phyloP scores from a whole-genome alignment of 30 jellyfish, hydroid and myxozoan species.

The Cassiopea xamachana region DNA sequence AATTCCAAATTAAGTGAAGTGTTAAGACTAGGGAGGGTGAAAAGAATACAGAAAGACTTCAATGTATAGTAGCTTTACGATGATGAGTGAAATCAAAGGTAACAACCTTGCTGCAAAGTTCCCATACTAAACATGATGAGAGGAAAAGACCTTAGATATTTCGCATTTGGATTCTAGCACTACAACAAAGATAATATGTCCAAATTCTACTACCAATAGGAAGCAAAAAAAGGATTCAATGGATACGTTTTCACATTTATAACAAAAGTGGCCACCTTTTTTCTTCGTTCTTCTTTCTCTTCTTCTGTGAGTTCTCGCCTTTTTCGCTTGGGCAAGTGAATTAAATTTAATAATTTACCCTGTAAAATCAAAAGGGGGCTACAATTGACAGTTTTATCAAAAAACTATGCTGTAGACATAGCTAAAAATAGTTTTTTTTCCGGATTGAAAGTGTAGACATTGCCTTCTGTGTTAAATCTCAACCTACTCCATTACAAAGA shows the following conservation, averaged over 20 bases:
- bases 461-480: no score
- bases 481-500: no score
- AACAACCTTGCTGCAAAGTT: no score
- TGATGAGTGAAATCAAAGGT: no score
- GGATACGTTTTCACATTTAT: no score
- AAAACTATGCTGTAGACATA: no score
- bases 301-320: constrained; percentile 84
- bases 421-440: no score
- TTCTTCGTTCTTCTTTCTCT: constrained; percentile 72
- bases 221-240: neutral
- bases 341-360: neutral
- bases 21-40: no score
- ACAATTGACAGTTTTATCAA: neutral
- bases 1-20: neutral
- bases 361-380: neutral
- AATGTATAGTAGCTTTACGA: no score
- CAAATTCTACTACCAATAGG: neutral
- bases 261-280: constrained; percentile 40
- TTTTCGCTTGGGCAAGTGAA: constrained; percentile 56
- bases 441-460: no score
- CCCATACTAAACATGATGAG: neutral
- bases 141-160: neutral
- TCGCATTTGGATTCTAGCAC: neutral
- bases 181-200: neutral
- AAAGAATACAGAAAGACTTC: neutral